phyloP scores from a whole-genome alignment of 2,113 vertebrate species.

The Chaenocephalus aceratus region DNA sequence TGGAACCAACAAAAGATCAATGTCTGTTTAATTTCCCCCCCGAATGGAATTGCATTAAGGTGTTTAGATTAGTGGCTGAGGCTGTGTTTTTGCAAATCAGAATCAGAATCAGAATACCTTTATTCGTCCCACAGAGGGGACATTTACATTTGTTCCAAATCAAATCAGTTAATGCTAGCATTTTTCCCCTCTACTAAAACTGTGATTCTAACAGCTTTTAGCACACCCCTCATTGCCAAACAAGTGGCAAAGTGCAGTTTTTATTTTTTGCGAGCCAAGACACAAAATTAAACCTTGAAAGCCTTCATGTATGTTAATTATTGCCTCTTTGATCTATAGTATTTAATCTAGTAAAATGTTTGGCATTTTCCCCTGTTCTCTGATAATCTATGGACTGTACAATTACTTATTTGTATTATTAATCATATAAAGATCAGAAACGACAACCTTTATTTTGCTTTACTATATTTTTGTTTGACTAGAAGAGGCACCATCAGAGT shows the following conservation, averaged over 20 bases:
- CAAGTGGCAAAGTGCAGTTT: background rate
- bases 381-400: background rate
- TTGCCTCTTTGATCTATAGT: background rate
- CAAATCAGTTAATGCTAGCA: background rate
- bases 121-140: too few species aligned
- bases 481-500: background rate
- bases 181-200: background rate
- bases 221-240: background rate
- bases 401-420: background rate
- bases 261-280: background rate
- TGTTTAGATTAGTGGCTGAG: background rate
- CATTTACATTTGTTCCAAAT: too few species aligned
- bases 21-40: background rate
- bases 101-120: too few species aligned
- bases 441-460: background rate
- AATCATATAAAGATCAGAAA: background rate
- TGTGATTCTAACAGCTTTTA: background rate
- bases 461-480: background rate
- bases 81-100: too few species aligned
- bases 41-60: background rate
- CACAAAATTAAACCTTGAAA: background rate
- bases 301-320: background rate
- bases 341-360: background rate
- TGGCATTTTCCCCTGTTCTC: background rate
- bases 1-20: background rate